Percentiles rank a stretch among this genome's conserved stretches.
These are phyloP conservation scores for Schizaphis graminum DNA, from an alignment of 2,888 invertebrate species.

Conservation along the genomic window DNA sequence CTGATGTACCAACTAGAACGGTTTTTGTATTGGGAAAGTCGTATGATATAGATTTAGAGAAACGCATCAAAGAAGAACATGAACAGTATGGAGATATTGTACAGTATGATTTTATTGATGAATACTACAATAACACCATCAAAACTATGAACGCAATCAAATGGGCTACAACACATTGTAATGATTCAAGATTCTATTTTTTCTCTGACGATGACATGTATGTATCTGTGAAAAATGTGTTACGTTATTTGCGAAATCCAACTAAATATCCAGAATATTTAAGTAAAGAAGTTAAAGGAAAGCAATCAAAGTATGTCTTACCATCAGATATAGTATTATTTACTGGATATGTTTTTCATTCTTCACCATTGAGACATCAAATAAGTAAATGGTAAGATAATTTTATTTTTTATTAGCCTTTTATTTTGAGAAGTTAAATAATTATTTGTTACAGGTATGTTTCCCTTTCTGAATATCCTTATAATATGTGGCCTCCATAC, in stretches of 20 bases:
- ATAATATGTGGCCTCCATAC: constrained; percentile 90
- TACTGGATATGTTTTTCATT: constrained; percentile 84
- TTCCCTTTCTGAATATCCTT: constrained; percentile 87
- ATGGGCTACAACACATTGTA: constrained; percentile 84
- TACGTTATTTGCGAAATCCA: constrained; percentile 81
- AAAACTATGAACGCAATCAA: constrained; percentile 91
- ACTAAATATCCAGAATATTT: constrained; percentile 78
- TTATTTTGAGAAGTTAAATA: not conserved
- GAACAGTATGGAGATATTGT: constrained; percentile 82
- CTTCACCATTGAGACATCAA: constrained; percentile 82
- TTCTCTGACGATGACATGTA: constrained; percentile 96
- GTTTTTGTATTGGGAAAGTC: constrained; percentile 83
- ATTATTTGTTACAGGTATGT: constrained; percentile 71
- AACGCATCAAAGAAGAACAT: constrained; percentile 78
- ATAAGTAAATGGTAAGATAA: constrained; percentile 84
- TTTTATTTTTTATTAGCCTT: constrained; percentile 4
- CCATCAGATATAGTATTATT: constrained; percentile 75
- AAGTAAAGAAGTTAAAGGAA: constrained; percentile 51
- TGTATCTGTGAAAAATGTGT: constrained; percentile 86
- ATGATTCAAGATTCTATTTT: constrained; percentile 82
- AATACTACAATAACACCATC: constrained; percentile 92
- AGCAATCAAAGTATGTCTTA: constrained; percentile 69
- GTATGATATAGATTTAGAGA: constrained; percentile 73
- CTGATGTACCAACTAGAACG: constrained; percentile 82
- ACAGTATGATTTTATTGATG: constrained; percentile 84